Evolutionary conservation across 2,113 vertebrate genomes (phyloP).

Genomic region (Paedocypris sp.): DNA sequence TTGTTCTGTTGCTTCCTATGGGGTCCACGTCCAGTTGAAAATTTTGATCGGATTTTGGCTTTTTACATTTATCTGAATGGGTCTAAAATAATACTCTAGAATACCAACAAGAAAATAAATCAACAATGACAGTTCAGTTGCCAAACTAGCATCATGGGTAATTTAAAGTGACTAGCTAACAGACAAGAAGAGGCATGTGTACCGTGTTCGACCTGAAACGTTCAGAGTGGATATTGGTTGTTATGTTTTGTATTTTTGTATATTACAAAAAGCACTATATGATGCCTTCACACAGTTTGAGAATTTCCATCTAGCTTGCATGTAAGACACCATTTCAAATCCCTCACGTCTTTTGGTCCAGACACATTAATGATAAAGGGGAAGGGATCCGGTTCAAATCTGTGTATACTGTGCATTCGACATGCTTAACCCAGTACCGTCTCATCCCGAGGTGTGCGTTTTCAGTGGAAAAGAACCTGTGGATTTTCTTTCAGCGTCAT

Average conservation of each 20-base stretch:
- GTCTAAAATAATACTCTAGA: constrained; percentile 42
- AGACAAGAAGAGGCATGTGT: constrained; percentile 45
- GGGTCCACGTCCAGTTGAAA: constrained; percentile 60
- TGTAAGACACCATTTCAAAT: constrained; percentile 15
- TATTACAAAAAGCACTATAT: constrained; percentile 47
- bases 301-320: constrained; percentile 26
- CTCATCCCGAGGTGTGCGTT: neutral
- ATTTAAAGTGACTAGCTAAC: constrained; percentile 38
- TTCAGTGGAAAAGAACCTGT: constrained; percentile 3
- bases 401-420: constrained; percentile 7
- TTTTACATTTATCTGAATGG: constrained; percentile 32
- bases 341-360: constrained; percentile 17
- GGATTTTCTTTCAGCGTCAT: neutral
- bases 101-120: constrained; percentile 58
- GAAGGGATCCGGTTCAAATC: neutral
- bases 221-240: constrained; percentile 49
- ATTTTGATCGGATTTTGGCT: constrained; percentile 48
- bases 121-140: constrained; percentile 62
- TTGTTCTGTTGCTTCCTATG: constrained; percentile 67
- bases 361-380: neutral
- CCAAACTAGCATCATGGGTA: constrained; percentile 60
- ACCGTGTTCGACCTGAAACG: constrained; percentile 50
- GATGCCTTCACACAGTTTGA: constrained; percentile 20
- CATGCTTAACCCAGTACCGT: constrained; percentile 6
- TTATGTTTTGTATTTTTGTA: constrained; percentile 64